Evolutionary conservation across 2,113 vertebrate genomes (phyloP), one percentile per base, ranked within the genome.

Genomic region (Labeo catla): DNA sequence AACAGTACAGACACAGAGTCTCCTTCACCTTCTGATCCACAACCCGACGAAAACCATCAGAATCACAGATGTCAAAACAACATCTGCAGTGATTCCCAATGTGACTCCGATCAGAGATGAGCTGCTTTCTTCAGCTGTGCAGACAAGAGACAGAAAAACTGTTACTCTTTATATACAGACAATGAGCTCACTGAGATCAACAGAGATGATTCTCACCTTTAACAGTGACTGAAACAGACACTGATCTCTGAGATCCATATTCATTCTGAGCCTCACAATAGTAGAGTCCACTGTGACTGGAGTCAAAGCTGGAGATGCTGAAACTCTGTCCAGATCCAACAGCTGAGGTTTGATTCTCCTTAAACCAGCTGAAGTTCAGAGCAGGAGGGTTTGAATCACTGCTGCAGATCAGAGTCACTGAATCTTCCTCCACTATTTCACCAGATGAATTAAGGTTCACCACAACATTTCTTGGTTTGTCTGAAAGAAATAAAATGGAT

Each of bases 271-370:
- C 57, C 57, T 61, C 57, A n/a, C 57, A 61, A 21, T n/a, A 61
- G 19, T n/a, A 61, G 57, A 8, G 57, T 61, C 21, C 57, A 61
- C 8, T 61, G n/a, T n/a, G n/a, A n/a, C n/a, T n/a, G n/a, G n/a
- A n/a, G n/a, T n/a, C n/a, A n/a, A n/a, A n/a, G n/a, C 57, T 61
- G 57, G 72, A 54, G n/a, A 65, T 16, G 72, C n/a, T 74, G 74
- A 63, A 83, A 47, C 13, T 76, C 54, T 84, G 81, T 81, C 81
- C 76, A 28, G 36, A 84, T 81, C 81, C 88, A 12, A 81, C 65
- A 80, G 77, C 8, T 81, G 52, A 80, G 36, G n/a, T 12, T 83
- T 66, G 19, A 76, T 78, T 1, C 19, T n/a, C 63, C 13, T 57
- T 57, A 57, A 7, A 57, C 54, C 54, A 57, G 54, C 3, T 63